Evolutionary conservation across 2,888 invertebrate species (phyloP), one percentile per base, ranked within the genome.

Genomic region (Rhogogaster chlorosoma): DNA sequence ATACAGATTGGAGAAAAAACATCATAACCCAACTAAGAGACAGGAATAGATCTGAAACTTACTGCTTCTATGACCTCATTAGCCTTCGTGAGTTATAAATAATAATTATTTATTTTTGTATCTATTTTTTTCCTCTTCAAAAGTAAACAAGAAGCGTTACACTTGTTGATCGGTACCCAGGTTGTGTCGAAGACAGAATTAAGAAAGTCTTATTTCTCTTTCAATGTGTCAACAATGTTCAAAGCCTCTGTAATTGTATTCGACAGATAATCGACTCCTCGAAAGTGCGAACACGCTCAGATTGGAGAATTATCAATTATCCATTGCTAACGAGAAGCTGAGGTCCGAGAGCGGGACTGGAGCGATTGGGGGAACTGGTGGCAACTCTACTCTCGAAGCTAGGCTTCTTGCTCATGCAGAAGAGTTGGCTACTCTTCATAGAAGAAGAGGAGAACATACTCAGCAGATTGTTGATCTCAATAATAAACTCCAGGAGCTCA

Each of bases 401-500:
- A 98, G 98, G 93, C 94, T 99, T 78, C 94, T 98, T 86, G 95
- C 95, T 18, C 97, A 98, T 91, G 98, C 99, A 92, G 99, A 99
- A 94, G 99, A 99, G 93, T 94, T 99, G 53, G 98, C 99, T 0
- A 98, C 97, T 85, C 93, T 99, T 85, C 99, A 98, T 91, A 95
- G 97, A 89, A 95, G 98, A 85, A 96, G 98, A 93, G 98, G 99
- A 71, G 99, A 99, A 94, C 98, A 98, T 94, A 95, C 98, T 2
- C 99, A 99, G 93, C 97, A 98, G 94, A 97, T 99, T 87, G 97
- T 99, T 86, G 98, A 98, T 93, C 94, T 99, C 57, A 98, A 98
- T 94, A 95, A 96, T 87, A 96, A 96, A 93, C 94, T 98, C 67
- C 98, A 98, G 93, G 98, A 98, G 88, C 96, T 97, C 90, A 97